Evolutionary conservation across 2,797 vertebrate genomes (phyloP).

Genomic region (Macroramphosus scolopax): DNA sequence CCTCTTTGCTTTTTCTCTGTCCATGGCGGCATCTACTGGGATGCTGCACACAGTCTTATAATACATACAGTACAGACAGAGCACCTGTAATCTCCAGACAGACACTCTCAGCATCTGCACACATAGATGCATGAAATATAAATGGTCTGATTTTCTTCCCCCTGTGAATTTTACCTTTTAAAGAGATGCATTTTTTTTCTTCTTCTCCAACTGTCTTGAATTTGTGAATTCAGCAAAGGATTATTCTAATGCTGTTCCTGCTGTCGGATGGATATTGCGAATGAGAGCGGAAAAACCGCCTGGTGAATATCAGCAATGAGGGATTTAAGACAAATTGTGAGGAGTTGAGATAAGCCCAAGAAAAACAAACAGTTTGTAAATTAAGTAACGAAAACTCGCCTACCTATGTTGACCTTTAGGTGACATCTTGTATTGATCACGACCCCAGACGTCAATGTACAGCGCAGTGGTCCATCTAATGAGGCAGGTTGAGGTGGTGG

Average conservation of each 20-base stretch:
- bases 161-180: slow-evolving; percentile 24
- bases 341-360: slow-evolving; percentile 34
- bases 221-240: slow-evolving; percentile 60
- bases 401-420: too few species aligned
- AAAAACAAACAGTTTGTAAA: too few species aligned
- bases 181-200: slow-evolving; percentile 23
- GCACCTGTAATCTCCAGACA: too few species aligned
- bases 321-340: slow-evolving; percentile 31
- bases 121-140: background rate
- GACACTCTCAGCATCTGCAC: too few species aligned
- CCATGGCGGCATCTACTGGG: slow-evolving; percentile 19
- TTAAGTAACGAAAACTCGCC: background rate
- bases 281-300: slow-evolving; percentile 21
- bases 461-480: too few species aligned
- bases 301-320: slow-evolving; percentile 29
- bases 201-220: slow-evolving; percentile 28
- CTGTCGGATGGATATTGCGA: slow-evolving; percentile 55
- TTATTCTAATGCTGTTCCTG: slow-evolving; percentile 60
- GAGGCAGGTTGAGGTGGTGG: too few species aligned
- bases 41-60: slow-evolving; percentile 20
- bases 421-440: too few species aligned
- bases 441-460: too few species aligned
- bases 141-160: slow-evolving; percentile 10
- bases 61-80: slow-evolving; percentile 23
- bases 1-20: slow-evolving; percentile 22